Conservation (phyloP, 2,113 vertebrate genomes). For the Nesogale talazaci region DNA sequence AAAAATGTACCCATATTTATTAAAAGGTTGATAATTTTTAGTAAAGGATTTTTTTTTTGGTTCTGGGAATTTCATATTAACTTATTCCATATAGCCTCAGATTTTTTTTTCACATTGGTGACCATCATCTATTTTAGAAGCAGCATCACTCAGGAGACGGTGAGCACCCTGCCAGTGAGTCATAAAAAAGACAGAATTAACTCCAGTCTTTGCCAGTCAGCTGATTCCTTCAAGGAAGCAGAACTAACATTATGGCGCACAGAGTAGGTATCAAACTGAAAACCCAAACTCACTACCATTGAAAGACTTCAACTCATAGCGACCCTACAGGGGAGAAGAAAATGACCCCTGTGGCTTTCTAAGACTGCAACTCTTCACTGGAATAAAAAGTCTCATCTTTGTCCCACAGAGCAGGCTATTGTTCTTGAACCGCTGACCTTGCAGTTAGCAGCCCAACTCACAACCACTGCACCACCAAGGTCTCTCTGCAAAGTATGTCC, state of each 20-base stretch:
- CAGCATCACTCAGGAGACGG: neutral
- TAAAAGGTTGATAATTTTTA: conserved; percentile 16
- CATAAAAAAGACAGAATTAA: neutral
- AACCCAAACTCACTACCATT: too few relatives aligned
- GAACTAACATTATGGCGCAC: neutral
- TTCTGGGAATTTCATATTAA: conserved; percentile 30
- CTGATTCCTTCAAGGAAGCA: neutral
- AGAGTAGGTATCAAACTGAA: too few relatives aligned
- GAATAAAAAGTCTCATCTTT: too few relatives aligned
- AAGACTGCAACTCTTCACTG: too few relatives aligned
- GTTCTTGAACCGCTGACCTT: too few relatives aligned
- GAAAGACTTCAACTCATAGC: too few relatives aligned
- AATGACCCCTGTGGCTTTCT: too few relatives aligned
- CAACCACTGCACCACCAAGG: too few relatives aligned
- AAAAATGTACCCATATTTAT: neutral
- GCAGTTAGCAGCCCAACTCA: too few relatives aligned
- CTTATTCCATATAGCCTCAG: neutral
- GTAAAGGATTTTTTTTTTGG: conserved; percentile 19
- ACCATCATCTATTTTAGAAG: neutral
- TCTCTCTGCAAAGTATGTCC: too few relatives aligned
- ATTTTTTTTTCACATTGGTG: neutral
- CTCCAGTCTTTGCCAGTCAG: neutral
- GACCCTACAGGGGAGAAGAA: too few relatives aligned
- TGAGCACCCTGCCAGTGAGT: neutral
- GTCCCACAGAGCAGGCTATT: too few relatives aligned